Evolutionary conservation across 2,797 vertebrate species (phyloP), one percentile per base, ranked within the genome.

Genomic region (Sphenopsis melanotis): DNA sequence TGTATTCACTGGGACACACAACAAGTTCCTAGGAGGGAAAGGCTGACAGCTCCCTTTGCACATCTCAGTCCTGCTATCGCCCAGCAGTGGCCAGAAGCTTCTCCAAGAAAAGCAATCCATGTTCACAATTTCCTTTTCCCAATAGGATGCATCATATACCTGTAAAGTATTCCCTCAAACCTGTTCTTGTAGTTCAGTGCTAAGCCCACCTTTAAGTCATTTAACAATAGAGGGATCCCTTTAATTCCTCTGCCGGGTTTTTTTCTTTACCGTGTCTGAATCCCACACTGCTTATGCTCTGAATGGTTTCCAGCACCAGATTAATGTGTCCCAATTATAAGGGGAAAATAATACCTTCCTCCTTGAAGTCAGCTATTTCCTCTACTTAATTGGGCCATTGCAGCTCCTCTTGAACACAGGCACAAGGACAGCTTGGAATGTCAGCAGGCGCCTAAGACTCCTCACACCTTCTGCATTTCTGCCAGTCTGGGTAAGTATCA

Each of bases 351-450:
- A 61, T 24, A 75, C 72, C 44, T 89, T 90, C 32, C 87, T 91
- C 76, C 91, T 75, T 81, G 55, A 89, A 83, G 72, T 60, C 82
- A 93, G 59, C 66, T 89, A 87, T 93, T 91, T 95, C 75, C 81
- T 89, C 52, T 66, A 22, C 39, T 76, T 95, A 95, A 96, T 6
- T 93, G 82, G 91, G 92, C 79, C 87, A 88, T 5, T 56, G 84
- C 91, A 86, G 87, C 85, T 89, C 79, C 46, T 83, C 87, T 42
- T 63, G 29, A 84, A 27, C 49, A 64, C 0, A 1, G 78, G 23
- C 84, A 66, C 8, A 4, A 59, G 71, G 65, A 69, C 66, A 80
- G 69, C 61, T 34, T 85, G 81, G 65, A 55, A 29, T 65, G 79
- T 56, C 94, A 94, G 92, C 92, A 65, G 82, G 81, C 6, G 0